phyloP scores from a whole-genome alignment of 1,140 invertebrate species.

The Ceratosolen solmsi region DNA sequence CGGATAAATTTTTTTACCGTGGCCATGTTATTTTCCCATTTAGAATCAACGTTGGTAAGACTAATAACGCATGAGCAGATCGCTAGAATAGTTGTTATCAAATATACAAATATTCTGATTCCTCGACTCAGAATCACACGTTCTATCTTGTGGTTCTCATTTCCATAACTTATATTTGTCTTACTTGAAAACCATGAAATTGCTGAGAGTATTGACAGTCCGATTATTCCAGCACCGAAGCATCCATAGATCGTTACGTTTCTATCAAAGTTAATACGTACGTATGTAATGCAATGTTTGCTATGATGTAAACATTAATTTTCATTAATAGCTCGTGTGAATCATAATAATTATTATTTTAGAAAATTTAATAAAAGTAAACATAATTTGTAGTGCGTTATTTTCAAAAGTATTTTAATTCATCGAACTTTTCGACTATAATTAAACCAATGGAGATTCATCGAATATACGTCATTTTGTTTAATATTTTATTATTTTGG shows the following conservation, averaged over 20 bases:
- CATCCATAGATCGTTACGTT: constrained; percentile 65
- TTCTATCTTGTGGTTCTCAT: constrained; percentile 38
- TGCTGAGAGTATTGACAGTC: constrained; percentile 61
- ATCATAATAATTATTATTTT: no score
- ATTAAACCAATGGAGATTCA: no score
- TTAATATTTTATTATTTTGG: no score
- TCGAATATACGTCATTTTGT: no score
- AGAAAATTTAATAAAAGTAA: no score
- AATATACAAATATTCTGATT: constrained; percentile 64
- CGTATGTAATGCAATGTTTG: no score
- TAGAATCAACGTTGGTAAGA: constrained; percentile 58
- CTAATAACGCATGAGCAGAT: constrained; percentile 63
- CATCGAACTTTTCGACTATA: no score
- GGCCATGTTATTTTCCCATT: constrained; percentile 57
- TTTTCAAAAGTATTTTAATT: no score
- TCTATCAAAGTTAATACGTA: constrained; percentile 54
- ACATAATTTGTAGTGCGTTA: no score
- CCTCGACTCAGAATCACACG: constrained; percentile 55
- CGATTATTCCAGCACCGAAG: constrained; percentile 62
- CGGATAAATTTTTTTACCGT: constrained; percentile 68
- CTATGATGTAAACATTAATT: no score
- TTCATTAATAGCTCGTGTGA: no score
- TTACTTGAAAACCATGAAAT: constrained; percentile 64
- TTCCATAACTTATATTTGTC: constrained; percentile 16
- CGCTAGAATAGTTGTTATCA: constrained; percentile 64